Conservation (phyloP, 2,888 invertebrate genomes). For the Parnassius glacialis region DNA sequence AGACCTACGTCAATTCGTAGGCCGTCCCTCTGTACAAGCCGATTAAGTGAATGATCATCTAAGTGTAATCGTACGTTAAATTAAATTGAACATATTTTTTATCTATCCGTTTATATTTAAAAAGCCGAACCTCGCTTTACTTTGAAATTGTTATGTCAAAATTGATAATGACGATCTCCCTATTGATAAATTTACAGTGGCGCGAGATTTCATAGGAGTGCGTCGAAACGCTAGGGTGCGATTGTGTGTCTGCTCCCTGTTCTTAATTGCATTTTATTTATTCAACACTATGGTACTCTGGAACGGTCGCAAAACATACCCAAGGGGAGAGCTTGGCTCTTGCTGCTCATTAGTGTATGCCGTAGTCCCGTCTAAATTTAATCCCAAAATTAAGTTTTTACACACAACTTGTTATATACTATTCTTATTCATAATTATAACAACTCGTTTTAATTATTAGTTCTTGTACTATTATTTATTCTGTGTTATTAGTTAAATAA, state of each 20-base stretch:
- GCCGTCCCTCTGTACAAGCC: slow-evolving; percentile 51
- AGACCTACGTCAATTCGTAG: slow-evolving; percentile 51
- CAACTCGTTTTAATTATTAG: no score
- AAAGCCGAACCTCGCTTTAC: background rate
- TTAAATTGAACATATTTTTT: slow-evolving; percentile 34
- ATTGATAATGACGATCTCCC: slow-evolving; percentile 49
- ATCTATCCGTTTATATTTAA: background rate
- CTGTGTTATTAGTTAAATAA: no score
- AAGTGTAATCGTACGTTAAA: slow-evolving; percentile 49
- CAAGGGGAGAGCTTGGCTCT: slow-evolving; percentile 44
- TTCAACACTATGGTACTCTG: slow-evolving; percentile 61
- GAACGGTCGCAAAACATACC: slow-evolving; percentile 43
- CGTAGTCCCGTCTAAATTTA: slow-evolving; percentile 41
- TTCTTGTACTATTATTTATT: no score
- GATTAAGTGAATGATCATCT: slow-evolving; percentile 47
- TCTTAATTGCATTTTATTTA: slow-evolving; percentile 77
- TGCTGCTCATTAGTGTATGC: slow-evolving; percentile 57
- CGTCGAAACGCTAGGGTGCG: slow-evolving; percentile 44
- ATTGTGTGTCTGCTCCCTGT: slow-evolving; percentile 48
- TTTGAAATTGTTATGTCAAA: slow-evolving; percentile 19
- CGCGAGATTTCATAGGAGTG: slow-evolving; percentile 47
- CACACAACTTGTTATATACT: slow-evolving; percentile 1
- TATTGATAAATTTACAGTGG: slow-evolving; percentile 35
- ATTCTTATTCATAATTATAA: no score
- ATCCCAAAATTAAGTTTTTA: slow-evolving; percentile 43